Evolutionary conservation across 2,888 invertebrate species (phyloP).

Genomic region (Yponomeuta sedellus): DNA sequence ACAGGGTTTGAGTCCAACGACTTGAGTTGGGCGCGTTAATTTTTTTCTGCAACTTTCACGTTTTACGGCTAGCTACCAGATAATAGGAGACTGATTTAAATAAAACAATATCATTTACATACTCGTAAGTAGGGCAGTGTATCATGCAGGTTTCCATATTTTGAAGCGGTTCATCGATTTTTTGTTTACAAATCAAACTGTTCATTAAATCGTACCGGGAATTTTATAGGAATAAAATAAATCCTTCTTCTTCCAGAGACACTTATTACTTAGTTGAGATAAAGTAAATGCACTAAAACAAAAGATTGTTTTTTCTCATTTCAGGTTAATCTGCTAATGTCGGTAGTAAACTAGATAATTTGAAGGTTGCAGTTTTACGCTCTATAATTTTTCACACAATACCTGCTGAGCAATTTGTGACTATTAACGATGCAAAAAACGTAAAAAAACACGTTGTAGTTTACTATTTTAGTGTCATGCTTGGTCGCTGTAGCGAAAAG

Average conservation of each 20-base stretch:
- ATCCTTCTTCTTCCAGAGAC: too few species aligned
- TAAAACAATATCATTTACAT: slow-evolving; percentile 16
- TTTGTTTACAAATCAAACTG: too few species aligned
- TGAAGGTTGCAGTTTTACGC: not conserved
- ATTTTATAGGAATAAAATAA: too few species aligned
- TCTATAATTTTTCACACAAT: not conserved
- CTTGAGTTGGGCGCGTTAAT: too few species aligned
- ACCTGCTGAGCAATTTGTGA: not conserved
- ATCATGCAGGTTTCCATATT: too few species aligned
- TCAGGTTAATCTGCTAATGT: not conserved
- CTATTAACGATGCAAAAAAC: not conserved
- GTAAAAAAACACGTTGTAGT: not conserved
- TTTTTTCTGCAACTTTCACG: too few species aligned
- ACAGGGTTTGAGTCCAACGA: too few species aligned
- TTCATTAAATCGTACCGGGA: too few species aligned
- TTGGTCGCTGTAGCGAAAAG: not conserved
- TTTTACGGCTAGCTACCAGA: not conserved
- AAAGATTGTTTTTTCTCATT: too few species aligned
- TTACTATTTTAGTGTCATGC: not conserved
- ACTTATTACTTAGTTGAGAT: too few species aligned
- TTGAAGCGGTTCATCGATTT: not conserved
- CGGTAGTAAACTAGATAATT: not conserved
- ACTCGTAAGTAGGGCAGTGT: not conserved
- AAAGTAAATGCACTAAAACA: too few species aligned
- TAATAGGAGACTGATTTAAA: slow-evolving; percentile 16